Evolutionary conservation across 2,113 vertebrate genomes (phyloP).

Genomic region (Brachyistius frenatus): DNA sequence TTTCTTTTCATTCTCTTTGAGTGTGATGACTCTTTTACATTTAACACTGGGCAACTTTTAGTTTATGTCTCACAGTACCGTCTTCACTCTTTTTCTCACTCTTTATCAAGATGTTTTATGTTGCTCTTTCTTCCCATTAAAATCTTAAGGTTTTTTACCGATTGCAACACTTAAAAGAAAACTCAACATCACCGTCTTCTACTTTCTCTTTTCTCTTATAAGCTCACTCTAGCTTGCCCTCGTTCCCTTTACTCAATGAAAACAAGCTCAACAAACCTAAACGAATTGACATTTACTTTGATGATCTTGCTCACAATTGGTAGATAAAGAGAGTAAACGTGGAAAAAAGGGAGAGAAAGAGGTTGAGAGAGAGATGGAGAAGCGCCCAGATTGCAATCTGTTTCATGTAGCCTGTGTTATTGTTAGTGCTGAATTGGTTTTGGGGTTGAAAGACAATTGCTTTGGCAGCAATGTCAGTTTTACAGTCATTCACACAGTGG

Average conservation of each 20-base stretch:
- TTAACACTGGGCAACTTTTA: neutral
- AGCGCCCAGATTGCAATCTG: slow-evolving; percentile 58
- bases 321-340: slow-evolving; percentile 61
- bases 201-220: slow-evolving; percentile 26
- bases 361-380: slow-evolving; percentile 34
- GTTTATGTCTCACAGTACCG: neutral
- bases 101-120: slow-evolving; percentile 20
- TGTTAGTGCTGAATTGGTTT: slow-evolving; percentile 62
- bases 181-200: neutral
- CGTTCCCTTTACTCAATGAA: slow-evolving; percentile 38
- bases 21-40: neutral
- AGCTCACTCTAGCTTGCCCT: slow-evolving; percentile 29
- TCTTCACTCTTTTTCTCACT: slow-evolving; percentile 1
- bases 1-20: slow-evolving; percentile 2
- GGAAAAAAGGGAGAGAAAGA: slow-evolving; percentile 28
- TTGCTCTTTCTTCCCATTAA: slow-evolving; percentile 26
- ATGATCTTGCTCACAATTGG: slow-evolving; percentile 46
- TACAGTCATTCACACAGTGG: slow-evolving; percentile 38
- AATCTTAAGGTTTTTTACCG: slow-evolving; percentile 40
- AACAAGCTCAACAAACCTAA: slow-evolving; percentile 49
- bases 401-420: slow-evolving; percentile 58
- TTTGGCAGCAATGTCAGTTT: slow-evolving; percentile 40
- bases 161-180: slow-evolving; percentile 27
- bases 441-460: slow-evolving; percentile 59
- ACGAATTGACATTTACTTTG: slow-evolving; percentile 59